Evolutionary conservation across 1,140 invertebrate genomes (phyloP).

Genomic region (Plutomurus gul): DNA sequence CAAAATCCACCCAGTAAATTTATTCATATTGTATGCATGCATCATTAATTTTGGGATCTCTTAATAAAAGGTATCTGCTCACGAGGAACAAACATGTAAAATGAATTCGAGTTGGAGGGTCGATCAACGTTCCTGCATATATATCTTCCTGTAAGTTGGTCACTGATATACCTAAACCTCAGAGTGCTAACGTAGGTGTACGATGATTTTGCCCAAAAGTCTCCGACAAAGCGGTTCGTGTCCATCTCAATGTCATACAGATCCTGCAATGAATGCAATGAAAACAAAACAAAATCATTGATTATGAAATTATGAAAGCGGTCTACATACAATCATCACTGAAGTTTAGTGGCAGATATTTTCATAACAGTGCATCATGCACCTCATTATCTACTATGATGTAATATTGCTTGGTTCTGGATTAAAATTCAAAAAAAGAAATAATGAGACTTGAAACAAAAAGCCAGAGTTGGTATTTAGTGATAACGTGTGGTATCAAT

Average conservation of each 20-base stretch:
- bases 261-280: background rate
- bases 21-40: background rate
- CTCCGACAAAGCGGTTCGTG: background rate
- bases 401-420: no score
- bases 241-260: background rate
- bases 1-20: background rate
- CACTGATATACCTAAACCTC: background rate
- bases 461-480: no score
- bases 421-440: no score
- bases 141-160: constrained; percentile 36
- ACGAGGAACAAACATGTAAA: constrained; percentile 41
- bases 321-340: background rate
- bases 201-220: background rate
- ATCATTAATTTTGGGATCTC: background rate
- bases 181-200: constrained; percentile 14
- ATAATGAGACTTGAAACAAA: no score
- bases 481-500: no score
- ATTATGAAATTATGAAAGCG: no score
- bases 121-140: constrained; percentile 23
- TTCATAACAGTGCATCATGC: no score
- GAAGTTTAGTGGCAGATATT: no score
- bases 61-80: background rate
- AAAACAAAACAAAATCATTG: background rate
- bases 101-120: background rate
- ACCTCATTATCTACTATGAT: no score